Conservation (phyloP, 2,797 vertebrate genomes). For the Mus caroli region DNA sequence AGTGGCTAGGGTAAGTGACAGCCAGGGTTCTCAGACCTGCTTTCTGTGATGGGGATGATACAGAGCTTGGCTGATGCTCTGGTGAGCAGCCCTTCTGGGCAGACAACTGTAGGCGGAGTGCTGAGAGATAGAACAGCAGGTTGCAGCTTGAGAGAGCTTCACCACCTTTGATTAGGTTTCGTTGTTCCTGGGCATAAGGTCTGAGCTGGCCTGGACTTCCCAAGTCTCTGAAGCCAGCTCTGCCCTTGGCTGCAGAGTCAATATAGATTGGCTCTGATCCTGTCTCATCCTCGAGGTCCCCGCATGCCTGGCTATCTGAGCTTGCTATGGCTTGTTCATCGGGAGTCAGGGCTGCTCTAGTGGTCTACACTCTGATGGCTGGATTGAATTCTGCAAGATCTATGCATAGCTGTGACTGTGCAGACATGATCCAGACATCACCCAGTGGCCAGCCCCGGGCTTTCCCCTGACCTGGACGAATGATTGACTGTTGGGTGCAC, state of each 20-base stretch:
- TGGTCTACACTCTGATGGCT: not conserved
- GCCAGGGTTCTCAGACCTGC: not conserved
- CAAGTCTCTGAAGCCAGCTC: not conserved
- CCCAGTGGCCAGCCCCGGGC: not conserved
- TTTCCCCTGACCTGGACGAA: conserved; percentile 8
- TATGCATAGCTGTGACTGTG: not conserved
- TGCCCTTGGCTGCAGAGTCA: not conserved
- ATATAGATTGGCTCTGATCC: not conserved
- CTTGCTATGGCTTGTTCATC: not conserved
- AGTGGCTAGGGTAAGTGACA: not conserved
- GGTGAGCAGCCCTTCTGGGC: not conserved
- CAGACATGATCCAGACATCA: not conserved
- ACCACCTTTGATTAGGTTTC: not conserved
- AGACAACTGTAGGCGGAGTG: not conserved
- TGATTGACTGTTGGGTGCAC: not conserved
- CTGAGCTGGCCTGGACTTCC: not conserved
- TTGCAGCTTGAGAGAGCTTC: not conserved
- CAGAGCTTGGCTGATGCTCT: not conserved
- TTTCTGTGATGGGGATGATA: not conserved
- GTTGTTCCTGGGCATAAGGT: not conserved
- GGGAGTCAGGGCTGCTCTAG: not conserved
- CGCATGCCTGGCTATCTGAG: not conserved
- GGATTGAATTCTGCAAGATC: not conserved
- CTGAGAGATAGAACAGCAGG: not conserved
- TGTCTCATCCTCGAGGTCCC: not conserved